A percentile compares a stretch with the other conserved stretches of the same genome.
Conservation (phyloP, 2,797 vertebrate genomes). For the Dryobates pubescens region DNA sequence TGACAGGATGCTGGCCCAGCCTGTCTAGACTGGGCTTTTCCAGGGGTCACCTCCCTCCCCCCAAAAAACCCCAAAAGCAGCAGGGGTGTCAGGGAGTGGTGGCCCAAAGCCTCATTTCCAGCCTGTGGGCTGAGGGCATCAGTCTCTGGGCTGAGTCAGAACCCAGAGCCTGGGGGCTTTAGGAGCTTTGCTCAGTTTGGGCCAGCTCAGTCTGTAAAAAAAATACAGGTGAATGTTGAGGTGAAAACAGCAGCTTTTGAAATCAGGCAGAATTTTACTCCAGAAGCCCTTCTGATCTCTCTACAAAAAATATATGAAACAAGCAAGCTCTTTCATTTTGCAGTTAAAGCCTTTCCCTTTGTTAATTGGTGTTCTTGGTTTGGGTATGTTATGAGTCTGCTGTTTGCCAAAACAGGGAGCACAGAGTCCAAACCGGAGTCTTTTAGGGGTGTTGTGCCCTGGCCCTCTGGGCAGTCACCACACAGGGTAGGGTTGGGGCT, state of each 20-base stretch:
- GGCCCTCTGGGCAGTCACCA: not conserved
- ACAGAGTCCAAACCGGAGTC: not conserved
- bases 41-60: not conserved
- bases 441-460: not conserved
- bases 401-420: not conserved
- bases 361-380: not conserved
- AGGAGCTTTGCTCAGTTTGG: not conserved
- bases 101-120: not conserved
- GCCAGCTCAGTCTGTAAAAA: not conserved
- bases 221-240: not conserved
- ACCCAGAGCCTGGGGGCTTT: not conserved
- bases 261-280: not conserved
- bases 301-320: not conserved
- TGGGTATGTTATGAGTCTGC: not conserved
- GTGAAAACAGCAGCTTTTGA: not conserved
- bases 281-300: not conserved
- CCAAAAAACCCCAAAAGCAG: not conserved
- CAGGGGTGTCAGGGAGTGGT: not conserved
- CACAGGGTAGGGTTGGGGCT: rapidly evolving
- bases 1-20: not conserved
- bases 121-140: not conserved
- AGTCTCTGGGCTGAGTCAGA: not conserved
- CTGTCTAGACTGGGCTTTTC: not conserved
- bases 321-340: not conserved
- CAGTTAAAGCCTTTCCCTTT: not conserved